Base-by-base conservation (phyloP, 2,888 invertebrate genomes). In the Drosophila helvetica region DNA sequence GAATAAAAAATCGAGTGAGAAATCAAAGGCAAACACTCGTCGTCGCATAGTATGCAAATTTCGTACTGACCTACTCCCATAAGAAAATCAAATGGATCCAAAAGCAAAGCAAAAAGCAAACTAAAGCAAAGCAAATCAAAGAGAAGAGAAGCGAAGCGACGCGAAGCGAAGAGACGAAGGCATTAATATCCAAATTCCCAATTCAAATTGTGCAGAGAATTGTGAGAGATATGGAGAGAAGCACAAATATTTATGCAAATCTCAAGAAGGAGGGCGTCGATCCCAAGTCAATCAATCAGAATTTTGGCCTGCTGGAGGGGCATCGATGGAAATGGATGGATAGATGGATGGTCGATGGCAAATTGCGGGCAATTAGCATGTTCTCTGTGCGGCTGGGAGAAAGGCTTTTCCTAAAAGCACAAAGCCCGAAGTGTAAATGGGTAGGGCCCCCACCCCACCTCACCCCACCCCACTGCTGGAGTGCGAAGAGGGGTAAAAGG, bases 1-100 rank as follows among this genome's bases (percentile, higher is more conserved):
- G 81, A 88, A 84, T 88, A 84, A 73, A 57, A 88, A 89, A 79
- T 81, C 74, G 48, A 62, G 73, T 76, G 78, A 85, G 89, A 75
- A 85, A 75, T 86, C 75, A 79, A 75, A 66, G 67, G 74, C 59
- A 77, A 15, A 58, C 69, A 81, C 78, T 74, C 74, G 77, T 74
- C 74, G 77, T 69, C 75, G 82, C 80, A 79, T 81, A 38, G 38
- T 38, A 89, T 90, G 90, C 79, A 88, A 90, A 89, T 90, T 89
- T 90, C 81, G 87, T 90, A 86, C 86, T 86, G 86, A 86, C 86
- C 86, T 86, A 86, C 86, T 86, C 86, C 86, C 86, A 86, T 86
- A 88, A 85, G 79, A 87, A 82, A 82, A 78, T 72, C 72, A 89
- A 87, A 87, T 74, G 72, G 57, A 61, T 74, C 59, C 54, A 62